These are phyloP conservation scores for Blastobasis adustella DNA, from an alignment of 2,888 invertebrate species.

Conservation along the genomic window DNA sequence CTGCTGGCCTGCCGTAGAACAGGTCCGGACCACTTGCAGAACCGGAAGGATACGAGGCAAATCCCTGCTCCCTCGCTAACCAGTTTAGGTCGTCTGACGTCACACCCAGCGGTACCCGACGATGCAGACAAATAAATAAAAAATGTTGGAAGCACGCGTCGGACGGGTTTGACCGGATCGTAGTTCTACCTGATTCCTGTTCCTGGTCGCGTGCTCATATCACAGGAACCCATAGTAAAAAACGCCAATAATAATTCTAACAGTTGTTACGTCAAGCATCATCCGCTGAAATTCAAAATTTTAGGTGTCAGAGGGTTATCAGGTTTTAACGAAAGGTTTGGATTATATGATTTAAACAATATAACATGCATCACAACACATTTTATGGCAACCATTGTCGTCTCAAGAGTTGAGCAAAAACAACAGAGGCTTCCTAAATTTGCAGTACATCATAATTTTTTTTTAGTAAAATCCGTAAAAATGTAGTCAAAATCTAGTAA, in stretches of 20 bases:
- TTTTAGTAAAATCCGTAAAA: too few relatives aligned
- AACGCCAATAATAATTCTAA: slow-evolving; percentile 3
- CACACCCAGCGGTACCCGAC: slow-evolving; percentile 72
- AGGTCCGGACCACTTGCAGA: slow-evolving; percentile 69
- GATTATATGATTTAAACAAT: too few relatives aligned
- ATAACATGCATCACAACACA: slow-evolving; percentile 14
- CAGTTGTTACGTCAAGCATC: neutral
- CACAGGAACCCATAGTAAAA: slow-evolving; percentile 39
- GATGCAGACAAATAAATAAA: slow-evolving; percentile 74
- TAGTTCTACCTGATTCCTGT: slow-evolving; percentile 75
- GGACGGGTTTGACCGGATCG: slow-evolving; percentile 74
- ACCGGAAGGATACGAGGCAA: slow-evolving; percentile 74
- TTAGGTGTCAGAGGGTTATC: too few relatives aligned
- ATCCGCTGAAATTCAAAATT: too few relatives aligned
- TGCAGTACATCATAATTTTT: too few relatives aligned
- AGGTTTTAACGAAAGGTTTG: too few relatives aligned
- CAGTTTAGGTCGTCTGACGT: slow-evolving; percentile 74
- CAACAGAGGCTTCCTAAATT: too few relatives aligned
- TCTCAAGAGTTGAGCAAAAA: too few relatives aligned
- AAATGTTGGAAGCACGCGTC: slow-evolving; percentile 74
- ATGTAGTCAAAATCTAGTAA: too few relatives aligned
- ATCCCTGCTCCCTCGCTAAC: slow-evolving; percentile 75
- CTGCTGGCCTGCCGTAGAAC: slow-evolving; percentile 69
- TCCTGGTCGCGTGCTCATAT: slow-evolving; percentile 63
- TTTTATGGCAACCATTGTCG: too few relatives aligned